These are phyloP conservation scores for Drosophila atroscutellata DNA, from an alignment of 2,888 invertebrate genomes.

Conservation along the genomic window DNA sequence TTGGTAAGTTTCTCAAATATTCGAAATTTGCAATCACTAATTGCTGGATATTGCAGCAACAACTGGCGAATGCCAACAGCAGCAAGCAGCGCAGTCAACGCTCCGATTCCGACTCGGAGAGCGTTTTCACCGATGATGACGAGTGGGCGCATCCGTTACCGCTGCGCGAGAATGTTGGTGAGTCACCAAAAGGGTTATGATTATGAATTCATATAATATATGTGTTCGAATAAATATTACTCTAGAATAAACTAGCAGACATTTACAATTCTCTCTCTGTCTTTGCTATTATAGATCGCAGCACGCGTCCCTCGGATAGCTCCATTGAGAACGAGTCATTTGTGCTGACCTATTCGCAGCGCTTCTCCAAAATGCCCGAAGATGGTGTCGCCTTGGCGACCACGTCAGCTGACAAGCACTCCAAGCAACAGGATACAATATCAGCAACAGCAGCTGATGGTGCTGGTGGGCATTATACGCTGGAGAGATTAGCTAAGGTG, in stretches of 20 bases:
- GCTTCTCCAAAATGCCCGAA: constrained; percentile 86
- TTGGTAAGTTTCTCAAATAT: constrained; percentile 62
- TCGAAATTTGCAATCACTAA: not conserved
- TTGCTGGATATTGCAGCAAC: constrained; percentile 46
- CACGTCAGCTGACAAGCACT: constrained; percentile 24
- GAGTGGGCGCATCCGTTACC: constrained; percentile 87
- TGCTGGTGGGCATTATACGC: constrained; percentile 57
- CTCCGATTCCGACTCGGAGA: constrained; percentile 88
- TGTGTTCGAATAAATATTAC: not conserved
- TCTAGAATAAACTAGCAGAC: not conserved
- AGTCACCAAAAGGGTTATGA: constrained; percentile 17
- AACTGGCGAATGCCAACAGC: constrained; percentile 56
- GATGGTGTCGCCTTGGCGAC: constrained; percentile 55
- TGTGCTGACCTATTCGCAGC: constrained; percentile 86
- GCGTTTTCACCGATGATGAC: constrained; percentile 90
- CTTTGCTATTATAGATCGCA: constrained; percentile 78
- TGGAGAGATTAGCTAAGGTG: constrained; percentile 77
- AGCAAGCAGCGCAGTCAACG: constrained; percentile 76
- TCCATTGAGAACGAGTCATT: constrained; percentile 87
- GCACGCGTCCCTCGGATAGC: constrained; percentile 86
- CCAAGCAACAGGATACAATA: constrained; percentile 60
- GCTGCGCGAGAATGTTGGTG: constrained; percentile 83
- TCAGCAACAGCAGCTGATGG: constrained; percentile 87
- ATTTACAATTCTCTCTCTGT: not conserved
- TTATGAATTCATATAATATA: not conserved